Base-by-base conservation (phyloP, 2,888 invertebrate genomes). In the Caenorhabditis panamensis region DNA sequence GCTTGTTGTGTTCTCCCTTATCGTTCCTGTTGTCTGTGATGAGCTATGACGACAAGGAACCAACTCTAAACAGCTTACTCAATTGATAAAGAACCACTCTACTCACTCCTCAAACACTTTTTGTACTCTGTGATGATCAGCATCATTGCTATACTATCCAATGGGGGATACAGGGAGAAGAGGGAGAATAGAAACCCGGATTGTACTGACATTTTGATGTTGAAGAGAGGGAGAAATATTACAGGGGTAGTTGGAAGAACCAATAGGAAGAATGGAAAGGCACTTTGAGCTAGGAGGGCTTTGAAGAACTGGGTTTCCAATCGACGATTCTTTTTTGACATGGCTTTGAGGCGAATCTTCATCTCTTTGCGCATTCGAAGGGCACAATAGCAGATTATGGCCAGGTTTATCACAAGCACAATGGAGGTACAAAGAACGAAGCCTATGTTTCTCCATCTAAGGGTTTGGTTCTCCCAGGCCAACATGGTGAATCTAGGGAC, bases 251-350 rank as follows among this genome's bases (percentile, higher is more conserved):
- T 4, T 31, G 31, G 31, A 4, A 31, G 5, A 4, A 31, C 31
- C 5, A 31, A 9, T 31, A 31, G 31, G 5, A 31, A 31, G 31
- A 31, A 31, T 31, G 31, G 31, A 31, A 31, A 31, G 9, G 31
- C 31, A 18, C 18, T 47, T 18, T 47, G 47, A n/a, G 47, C 47
- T 18, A 47, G 47, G 18, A 47, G 47, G 18, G 47, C 47, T 9
- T 47, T 47, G 47, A 47, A 47, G 47, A 47, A 47, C 18, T 47
- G 47, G 18, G n/a, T 47, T 18, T 47, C 47, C 18, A 47, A 18
- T 3, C 18, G n/a, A n/a, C 47, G 47, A 9, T 47, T 47, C 20
- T 20, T 47, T 20, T n/a, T 18, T 1, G 47, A 47, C 47, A 47
- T 47, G 2, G n/a, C 9, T 9, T 47, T 47, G 18, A 47, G 47